Conservation (phyloP, 2,797 vertebrate genomes). For the Sebastes kiyomatsui region DNA sequence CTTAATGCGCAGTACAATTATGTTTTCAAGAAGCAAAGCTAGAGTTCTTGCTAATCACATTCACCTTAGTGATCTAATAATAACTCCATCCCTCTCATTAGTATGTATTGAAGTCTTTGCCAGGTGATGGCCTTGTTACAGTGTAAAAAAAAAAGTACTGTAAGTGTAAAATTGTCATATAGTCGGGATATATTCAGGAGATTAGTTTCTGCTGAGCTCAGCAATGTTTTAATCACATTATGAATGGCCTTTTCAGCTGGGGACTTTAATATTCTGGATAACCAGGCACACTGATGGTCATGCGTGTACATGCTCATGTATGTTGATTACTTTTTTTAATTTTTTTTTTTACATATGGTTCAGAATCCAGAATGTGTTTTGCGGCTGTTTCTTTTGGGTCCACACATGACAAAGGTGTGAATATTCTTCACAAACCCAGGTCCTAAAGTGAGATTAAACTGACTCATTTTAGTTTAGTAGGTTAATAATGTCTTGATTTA, state of each 20-base stretch:
- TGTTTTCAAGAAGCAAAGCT: constrained; percentile 64
- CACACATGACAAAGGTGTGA: background rate
- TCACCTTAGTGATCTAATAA: constrained; percentile 72
- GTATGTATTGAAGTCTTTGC: constrained; percentile 65
- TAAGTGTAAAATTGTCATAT: constrained; percentile 60
- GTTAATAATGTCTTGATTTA: background rate
- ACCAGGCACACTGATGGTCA: constrained; percentile 28
- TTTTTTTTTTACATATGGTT: too few relatives aligned
- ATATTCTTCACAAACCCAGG: background rate
- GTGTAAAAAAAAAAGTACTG: constrained; percentile 50
- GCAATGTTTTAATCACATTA: constrained; percentile 76
- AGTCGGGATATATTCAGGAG: constrained; percentile 64
- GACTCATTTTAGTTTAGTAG: background rate
- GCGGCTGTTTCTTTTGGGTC: background rate
- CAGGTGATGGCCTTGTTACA: constrained; percentile 60
- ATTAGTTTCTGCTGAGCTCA: constrained; percentile 74
- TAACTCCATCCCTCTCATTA: constrained; percentile 61
- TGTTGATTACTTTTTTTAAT: constrained; percentile 18
- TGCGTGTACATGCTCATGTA: background rate
- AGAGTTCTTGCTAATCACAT: constrained; percentile 70
- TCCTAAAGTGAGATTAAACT: background rate
- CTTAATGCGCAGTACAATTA: constrained; percentile 67
- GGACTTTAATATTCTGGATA: constrained; percentile 62
- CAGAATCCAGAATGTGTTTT: background rate
- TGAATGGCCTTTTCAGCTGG: constrained; percentile 61